These are phyloP conservation scores for Thalassoma bifasciatum DNA, from an alignment of 2,113 vertebrate species.

Conservation along the genomic window DNA sequence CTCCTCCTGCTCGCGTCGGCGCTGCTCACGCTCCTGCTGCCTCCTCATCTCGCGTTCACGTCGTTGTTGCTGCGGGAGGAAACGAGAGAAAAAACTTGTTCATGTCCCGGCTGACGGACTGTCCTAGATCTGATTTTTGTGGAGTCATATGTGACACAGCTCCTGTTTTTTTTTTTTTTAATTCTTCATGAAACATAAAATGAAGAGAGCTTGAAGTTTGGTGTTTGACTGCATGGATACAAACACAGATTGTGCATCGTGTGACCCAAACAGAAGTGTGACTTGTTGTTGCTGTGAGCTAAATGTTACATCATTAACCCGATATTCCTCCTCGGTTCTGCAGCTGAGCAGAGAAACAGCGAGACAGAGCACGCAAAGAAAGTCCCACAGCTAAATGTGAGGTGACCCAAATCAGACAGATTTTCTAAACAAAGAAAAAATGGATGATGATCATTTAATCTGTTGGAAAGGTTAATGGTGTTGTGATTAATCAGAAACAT, in stretches of 20 bases:
- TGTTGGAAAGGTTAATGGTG: no score
- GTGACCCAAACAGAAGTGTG: not conserved
- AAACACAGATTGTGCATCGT: no score
- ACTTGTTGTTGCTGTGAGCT: not conserved
- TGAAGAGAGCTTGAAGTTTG: not conserved
- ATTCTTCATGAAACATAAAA: not conserved
- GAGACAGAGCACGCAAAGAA: not conserved
- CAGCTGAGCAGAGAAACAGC: not conserved
- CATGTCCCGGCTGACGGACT: not conserved
- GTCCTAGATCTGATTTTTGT: conserved; percentile 30
- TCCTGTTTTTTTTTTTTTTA: not conserved
- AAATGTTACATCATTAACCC: not conserved
- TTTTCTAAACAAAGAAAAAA: not conserved
- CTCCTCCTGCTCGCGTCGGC: conserved; percentile 95
- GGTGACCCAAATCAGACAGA: not conserved
- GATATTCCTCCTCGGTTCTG: not conserved
- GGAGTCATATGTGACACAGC: conserved; percentile 4
- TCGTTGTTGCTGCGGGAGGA: conserved; percentile 91
- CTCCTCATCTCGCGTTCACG: conserved; percentile 95
- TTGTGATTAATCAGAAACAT: no score
- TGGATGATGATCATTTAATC: no score
- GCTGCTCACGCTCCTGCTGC: conserved; percentile 97
- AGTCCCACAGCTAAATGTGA: not conserved
- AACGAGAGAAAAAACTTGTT: conserved; percentile 4
- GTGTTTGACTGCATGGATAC: not conserved